Evolutionary conservation across 2,888 invertebrate species (phyloP).

Genomic region (Drosophila buzzatii): DNA sequence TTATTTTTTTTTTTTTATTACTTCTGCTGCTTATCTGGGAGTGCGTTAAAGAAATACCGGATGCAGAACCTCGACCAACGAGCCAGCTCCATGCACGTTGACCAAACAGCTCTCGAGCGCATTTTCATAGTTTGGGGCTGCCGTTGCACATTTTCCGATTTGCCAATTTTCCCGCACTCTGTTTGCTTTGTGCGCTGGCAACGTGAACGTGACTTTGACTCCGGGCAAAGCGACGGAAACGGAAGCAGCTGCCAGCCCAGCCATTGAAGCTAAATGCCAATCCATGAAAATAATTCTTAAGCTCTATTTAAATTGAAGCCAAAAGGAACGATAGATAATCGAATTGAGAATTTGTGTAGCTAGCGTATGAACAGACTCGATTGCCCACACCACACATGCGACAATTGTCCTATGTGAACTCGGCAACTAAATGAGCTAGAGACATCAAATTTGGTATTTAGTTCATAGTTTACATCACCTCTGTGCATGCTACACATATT

Average conservation of each 20-base stretch:
- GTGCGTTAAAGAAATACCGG: constrained; percentile 28
- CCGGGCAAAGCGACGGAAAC: constrained; percentile 21
- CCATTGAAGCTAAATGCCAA: constrained; percentile 6
- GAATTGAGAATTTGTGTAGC: neutral
- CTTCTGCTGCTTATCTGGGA: constrained; percentile 23
- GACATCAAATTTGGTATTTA: neutral
- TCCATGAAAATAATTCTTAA: neutral
- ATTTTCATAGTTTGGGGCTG: constrained; percentile 8
- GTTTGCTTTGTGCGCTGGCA: constrained; percentile 30
- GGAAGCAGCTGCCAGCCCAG: constrained; percentile 39
- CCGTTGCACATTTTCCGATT: constrained; percentile 35
- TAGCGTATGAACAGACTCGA: neutral
- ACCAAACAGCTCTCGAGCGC: constrained; percentile 24
- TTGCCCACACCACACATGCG: neutral
- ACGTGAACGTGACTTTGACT: constrained; percentile 37
- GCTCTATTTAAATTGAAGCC: constrained; percentile 2
- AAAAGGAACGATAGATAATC: neutral
- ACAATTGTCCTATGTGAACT: neutral
- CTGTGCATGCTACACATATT: neutral
- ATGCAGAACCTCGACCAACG: constrained; percentile 13
- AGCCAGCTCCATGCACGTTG: constrained; percentile 32
- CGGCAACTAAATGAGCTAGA: neutral
- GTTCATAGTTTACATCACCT: neutral
- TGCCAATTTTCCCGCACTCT: constrained; percentile 21
- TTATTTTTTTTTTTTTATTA: constrained; percentile 24